Evolutionary conservation across 2,113 vertebrate species (phyloP).

Genomic region (Dinomys branickii): DNA sequence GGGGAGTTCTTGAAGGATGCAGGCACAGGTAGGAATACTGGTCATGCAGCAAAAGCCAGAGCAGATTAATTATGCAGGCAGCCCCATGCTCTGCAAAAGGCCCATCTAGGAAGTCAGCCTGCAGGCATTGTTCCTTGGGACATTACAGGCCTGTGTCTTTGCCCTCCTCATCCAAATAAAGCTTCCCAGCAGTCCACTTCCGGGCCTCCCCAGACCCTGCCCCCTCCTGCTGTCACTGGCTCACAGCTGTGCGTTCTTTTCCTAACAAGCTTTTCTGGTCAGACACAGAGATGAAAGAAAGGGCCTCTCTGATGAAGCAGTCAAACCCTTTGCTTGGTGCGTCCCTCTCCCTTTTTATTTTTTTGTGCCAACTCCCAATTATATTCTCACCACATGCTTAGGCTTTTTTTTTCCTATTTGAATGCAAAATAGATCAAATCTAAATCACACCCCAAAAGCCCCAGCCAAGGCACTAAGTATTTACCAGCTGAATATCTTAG

Average conservation of each 20-base stretch:
- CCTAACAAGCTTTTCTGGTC: slow-evolving; percentile 37
- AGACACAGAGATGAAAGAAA: slow-evolving; percentile 23
- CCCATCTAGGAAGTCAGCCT: not conserved
- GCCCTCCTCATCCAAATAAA: not conserved
- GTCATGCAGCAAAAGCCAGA: not conserved
- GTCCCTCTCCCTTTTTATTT: not conserved
- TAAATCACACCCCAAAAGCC: not conserved
- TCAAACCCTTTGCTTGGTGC: not conserved
- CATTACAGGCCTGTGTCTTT: not conserved
- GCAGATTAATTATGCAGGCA: not conserved
- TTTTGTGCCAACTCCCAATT: not conserved
- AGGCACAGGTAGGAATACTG: not conserved
- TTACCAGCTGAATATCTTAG: not conserved
- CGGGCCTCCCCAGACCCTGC: not conserved
- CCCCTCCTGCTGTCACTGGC: not conserved
- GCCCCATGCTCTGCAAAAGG: not conserved
- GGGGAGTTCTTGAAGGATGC: fast-evolving
- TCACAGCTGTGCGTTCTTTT: not conserved
- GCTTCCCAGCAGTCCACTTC: not conserved
- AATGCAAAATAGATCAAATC: slow-evolving; percentile 1
- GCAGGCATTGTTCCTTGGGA: not conserved
- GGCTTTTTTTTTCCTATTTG: not conserved
- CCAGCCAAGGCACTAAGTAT: not conserved
- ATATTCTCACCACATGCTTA: not conserved
- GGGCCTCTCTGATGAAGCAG: not conserved